Conservation (phyloP, 2,888 invertebrate genomes). For the Melitaea athalia region DNA sequence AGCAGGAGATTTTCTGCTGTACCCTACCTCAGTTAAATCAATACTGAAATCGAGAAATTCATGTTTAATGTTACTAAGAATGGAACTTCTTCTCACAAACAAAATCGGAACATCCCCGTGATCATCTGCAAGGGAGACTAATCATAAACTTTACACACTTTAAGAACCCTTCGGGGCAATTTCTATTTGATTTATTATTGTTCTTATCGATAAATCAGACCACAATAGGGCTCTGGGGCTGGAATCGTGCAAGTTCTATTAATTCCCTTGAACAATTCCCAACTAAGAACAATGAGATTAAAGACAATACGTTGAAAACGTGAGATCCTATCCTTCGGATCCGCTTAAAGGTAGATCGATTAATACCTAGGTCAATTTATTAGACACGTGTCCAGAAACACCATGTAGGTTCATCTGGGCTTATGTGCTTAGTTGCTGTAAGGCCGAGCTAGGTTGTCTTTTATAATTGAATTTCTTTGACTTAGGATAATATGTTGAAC, state of each 20-base stretch:
- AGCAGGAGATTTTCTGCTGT: no score
- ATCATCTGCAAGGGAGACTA: not conserved
- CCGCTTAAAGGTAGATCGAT: constrained; percentile 39
- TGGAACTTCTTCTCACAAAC: not conserved
- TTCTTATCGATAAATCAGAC: constrained; percentile 79
- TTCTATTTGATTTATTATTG: constrained; percentile 81
- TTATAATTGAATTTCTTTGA: constrained; percentile 1
- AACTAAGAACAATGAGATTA: constrained; percentile 71
- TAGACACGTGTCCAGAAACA: constrained; percentile 29
- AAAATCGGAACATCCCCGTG: not conserved
- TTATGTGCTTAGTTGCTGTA: constrained; percentile 17
- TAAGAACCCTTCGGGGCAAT: constrained; percentile 68
- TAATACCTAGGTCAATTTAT: constrained; percentile 36
- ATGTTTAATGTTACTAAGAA: not conserved
- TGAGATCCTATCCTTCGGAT: constrained; percentile 61
- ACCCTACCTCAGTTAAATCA: no score
- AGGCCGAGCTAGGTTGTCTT: constrained; percentile 3
- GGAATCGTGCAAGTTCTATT: constrained; percentile 71
- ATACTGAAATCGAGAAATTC: no score
- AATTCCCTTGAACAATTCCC: constrained; percentile 77
- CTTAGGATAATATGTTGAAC: not conserved
- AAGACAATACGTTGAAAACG: constrained; percentile 74
- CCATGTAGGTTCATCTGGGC: constrained; percentile 27
- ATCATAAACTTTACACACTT: constrained; percentile 30
- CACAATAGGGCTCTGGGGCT: constrained; percentile 72